Evolutionary conservation across 2,113 vertebrate species (phyloP), one percentile per base, ranked within the genome.

Genomic region (Anser brachyrhynchus): DNA sequence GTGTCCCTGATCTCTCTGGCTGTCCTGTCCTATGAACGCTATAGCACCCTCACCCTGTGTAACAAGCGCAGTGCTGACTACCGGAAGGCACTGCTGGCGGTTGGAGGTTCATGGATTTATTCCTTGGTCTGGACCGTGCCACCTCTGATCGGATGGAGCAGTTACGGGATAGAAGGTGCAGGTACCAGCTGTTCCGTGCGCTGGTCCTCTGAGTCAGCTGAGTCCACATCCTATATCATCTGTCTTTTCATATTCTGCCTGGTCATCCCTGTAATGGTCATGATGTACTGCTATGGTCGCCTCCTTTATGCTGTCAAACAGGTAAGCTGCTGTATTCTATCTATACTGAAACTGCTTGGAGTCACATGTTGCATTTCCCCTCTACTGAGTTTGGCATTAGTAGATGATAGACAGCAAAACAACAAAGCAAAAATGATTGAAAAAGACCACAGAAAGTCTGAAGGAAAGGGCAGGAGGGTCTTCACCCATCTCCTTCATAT

Each of bases 191-290:
- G 99, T 82, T 99, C 98, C 0, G 98, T 99, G 14, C 98, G 98
- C 31, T 99, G 99, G 99, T 98, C 98, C 7, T 96, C 98, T 0
- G 97, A 96, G 49, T 97, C 98, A 2, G 51, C 93, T 1, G 79
- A 98, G 95, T 98, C 98, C 2, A 98, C 98, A 0, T 98, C 98
- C 87, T 99, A 99, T 87, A 98, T 99, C 97, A 97, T 99, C 97
- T 99, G 98, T 81, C 98, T 99, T 57, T 99, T 99, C 92, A 95
- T 97, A 85, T 99, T 99, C 98, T 99, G 99, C 96, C 89, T 99
- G 94, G 98, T 95, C 8, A 83, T 99, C 13, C 99, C 99, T 1
- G 95, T 99, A 61, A 54, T 97, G 77, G 96, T 98, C 54, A 99
- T 99, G 98, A 61, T 99, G 91, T 99, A 98, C 98, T 98, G 98